Evolutionary conservation across 2,113 vertebrate species (phyloP).

Genomic region (Microcebus griseorufus): DNA sequence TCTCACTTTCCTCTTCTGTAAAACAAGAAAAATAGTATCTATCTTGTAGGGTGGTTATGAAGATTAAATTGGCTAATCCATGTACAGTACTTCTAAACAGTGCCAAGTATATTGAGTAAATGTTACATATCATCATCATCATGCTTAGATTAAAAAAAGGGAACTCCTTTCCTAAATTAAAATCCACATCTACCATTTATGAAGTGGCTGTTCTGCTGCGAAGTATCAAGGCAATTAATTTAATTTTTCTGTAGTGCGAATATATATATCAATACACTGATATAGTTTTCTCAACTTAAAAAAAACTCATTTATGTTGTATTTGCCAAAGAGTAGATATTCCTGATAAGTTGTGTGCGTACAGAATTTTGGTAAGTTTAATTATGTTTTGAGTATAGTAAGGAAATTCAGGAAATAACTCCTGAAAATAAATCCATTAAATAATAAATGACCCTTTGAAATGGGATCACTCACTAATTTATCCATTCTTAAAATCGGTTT

Average conservation of each 20-base stretch:
- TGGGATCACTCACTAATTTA: constrained; percentile 3
- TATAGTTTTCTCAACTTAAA: neutral
- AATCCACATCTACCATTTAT: constrained; percentile 11
- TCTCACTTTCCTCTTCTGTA: neutral
- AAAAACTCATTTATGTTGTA: neutral
- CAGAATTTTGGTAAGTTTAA: constrained; percentile 17
- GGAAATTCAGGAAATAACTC: constrained; percentile 34
- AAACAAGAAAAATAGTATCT: neutral
- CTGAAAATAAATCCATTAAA: constrained; percentile 6
- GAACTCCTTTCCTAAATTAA: constrained; percentile 36
- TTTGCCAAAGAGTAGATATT: neutral
- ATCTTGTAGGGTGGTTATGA: neutral
- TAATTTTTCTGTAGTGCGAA: constrained; percentile 3
- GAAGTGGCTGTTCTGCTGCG: neutral
- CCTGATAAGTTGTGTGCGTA: neutral
- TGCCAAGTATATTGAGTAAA: neutral
- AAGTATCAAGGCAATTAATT: neutral
- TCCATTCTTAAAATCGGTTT: constrained; percentile 48
- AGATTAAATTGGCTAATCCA: neutral
- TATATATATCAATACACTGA: neutral
- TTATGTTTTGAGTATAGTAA: neutral
- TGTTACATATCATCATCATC: neutral
- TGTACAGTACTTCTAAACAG: neutral
- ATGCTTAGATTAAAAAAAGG: neutral
- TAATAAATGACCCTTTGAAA: constrained; percentile 47